These are phyloP conservation scores for Tetranychus piercei DNA, from an alignment of 2,888 invertebrate species.

Conservation along the genomic window DNA sequence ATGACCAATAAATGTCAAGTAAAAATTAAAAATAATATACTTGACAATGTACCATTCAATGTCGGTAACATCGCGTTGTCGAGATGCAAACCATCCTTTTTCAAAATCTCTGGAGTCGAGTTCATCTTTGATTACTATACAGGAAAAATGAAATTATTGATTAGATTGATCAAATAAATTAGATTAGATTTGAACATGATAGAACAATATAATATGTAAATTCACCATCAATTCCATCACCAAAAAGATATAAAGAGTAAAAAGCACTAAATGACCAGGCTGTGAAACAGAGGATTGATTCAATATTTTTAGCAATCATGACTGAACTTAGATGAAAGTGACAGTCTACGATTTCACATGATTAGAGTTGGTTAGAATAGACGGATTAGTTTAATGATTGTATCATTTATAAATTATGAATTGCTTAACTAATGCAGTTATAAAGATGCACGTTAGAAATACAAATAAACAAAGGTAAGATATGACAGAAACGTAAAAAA, in stretches of 20 bases:
- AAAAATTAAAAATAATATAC: not conserved
- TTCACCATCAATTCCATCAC: not conserved
- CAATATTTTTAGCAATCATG: not conserved
- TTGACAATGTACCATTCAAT: constrained; percentile 1
- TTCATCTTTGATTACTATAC: not conserved
- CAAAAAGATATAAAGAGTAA: constrained; percentile 2
- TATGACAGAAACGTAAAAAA: too few species aligned
- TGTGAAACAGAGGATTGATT: not conserved
- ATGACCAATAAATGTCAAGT: not conserved
- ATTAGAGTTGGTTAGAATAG: too few species aligned
- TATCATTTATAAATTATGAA: too few species aligned
- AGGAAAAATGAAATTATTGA: not conserved
- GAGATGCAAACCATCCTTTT: constrained; percentile 7
- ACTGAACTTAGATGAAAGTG: not conserved
- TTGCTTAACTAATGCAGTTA: too few species aligned
- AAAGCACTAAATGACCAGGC: not conserved
- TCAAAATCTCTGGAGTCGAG: not conserved
- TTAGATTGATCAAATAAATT: not conserved
- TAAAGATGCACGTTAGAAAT: too few species aligned
- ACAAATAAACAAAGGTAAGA: too few species aligned
- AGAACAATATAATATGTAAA: not conserved
- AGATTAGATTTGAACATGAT: not conserved
- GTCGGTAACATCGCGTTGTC: constrained; percentile 4
- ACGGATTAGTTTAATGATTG: too few species aligned
- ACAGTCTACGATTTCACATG: not conserved